Base-by-base conservation (phyloP, 2,113 vertebrate species). In the Coreoperca whiteheadi region DNA sequence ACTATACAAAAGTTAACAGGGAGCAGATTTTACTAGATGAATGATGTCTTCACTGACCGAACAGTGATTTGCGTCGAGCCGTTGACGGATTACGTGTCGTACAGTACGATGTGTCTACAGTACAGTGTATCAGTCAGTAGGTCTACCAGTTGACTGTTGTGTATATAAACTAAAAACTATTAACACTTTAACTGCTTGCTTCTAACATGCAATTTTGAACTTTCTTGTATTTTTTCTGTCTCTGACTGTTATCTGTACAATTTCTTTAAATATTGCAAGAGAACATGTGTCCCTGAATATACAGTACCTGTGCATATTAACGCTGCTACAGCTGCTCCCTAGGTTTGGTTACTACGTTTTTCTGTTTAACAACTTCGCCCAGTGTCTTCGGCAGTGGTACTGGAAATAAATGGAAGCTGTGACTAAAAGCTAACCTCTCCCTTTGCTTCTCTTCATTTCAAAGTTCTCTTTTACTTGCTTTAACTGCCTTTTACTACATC, bases 221-320 rank as follows among this genome's bases (percentile, higher is more conserved):
- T 85, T 79, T 87, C 79, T 79, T 89, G 77, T 88, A 61, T 83
- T 86, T 84, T 79, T 83, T 89, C 74, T 83, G 72, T 92, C 79
- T 93, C 87, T 93, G 88, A 86, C 93, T 93, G 65, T 88, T 88
- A 83, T 63, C 86, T 94, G 91, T 95, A 78, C 70, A 57, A 63
- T 88, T 84, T 84, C 68, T 85, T 88, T 87, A 15, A 88, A 82
- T 91, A 85, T 90, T 93, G 92, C 90, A 82, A 77, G 77, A 89
- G 71, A 91, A 46, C 82, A 46, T 77, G 15, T 91, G 77, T 89
- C 83, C 93, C 83, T 93, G 79, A 87, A 71, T 87, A 81, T 56
- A 91, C 78, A 57, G 85, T 82, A 66, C 90, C 79, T 95, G 94
- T 96, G 95, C 84, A 74, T 91, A 93, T 93, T 92, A 90, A 95